Percentiles rank a stretch among this genome's conserved stretches.
Conservation (phyloP, 2,113 vertebrate species). For the Saguinus midas region DNA sequence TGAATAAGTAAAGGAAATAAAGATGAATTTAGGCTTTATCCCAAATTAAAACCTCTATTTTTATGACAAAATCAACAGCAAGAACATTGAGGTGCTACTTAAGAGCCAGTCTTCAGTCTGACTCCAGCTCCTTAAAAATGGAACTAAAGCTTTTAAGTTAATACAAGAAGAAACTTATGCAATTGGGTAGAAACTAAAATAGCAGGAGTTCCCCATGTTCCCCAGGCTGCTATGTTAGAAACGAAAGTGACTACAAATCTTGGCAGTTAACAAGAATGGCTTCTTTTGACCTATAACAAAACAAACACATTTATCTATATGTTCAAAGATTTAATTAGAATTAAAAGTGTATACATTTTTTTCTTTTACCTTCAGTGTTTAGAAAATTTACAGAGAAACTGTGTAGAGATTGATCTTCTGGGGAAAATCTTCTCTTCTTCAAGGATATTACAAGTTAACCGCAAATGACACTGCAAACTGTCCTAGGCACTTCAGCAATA, state of each 20-base stretch:
- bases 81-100: neutral
- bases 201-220: neutral
- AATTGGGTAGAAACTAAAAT: neutral
- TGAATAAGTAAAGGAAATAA: neutral
- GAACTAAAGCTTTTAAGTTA: neutral
- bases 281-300: neutral
- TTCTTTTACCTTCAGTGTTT: conserved; percentile 26
- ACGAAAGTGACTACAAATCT: neutral
- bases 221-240: neutral
- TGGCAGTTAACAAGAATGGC: neutral
- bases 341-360: conserved; percentile 15
- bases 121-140: neutral
- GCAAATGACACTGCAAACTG: neutral
- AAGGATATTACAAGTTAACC: neutral
- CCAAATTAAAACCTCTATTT: neutral
- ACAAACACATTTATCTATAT: neutral
- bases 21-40: neutral
- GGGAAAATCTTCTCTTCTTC: conserved; percentile 30
- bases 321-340: conserved; percentile 8
- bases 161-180: neutral
- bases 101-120: neutral
- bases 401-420: neutral
- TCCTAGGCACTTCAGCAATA: neutral
- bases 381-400: neutral
- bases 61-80: neutral